Evolutionary conservation across 2,888 invertebrate species (phyloP), one percentile per base, ranked within the genome.

Genomic region (Caradrina kadenii): DNA sequence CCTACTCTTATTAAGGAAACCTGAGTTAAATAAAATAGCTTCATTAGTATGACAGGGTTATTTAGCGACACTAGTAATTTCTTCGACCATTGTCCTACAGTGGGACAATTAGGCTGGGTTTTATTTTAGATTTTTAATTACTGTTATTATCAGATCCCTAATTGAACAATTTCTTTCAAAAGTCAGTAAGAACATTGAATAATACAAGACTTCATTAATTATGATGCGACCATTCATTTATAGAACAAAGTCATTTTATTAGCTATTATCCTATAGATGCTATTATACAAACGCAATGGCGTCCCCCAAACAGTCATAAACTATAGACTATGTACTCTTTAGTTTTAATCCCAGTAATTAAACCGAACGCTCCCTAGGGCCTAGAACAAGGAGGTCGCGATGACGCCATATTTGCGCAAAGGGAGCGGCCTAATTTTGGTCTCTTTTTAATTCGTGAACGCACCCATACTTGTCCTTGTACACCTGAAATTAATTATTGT

Each of bases 371-470:
- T 50, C 73, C 78, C 66, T 62, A 45, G 59, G 66, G 60, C n/a
- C 48, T 48, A 55, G 52, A 70, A 48, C 42, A 79, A 76, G 62
- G 68, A 70, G 81, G 80, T 83, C 86, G 69, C 53, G 68, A 63
- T 85, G 88, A 89, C 82, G 86, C 63, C 85, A 88, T 81, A 82
- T 80, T 82, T 86, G 78, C 79, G 67, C 74, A 61, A 53, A 69
- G 85, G 89, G 89, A 81, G 86, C 62, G 88, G 78, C 76, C 58
- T 64, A 82, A 87, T 87, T 88, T 81, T 63, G 72, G 73, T 55
- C 77, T 48, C 75, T 55, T 63, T 69, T 26, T 60, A 69, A 39
- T 66, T 78, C 35, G 48, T 21, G 10, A 61, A 63, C 80, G 66
- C 81, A 54, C 80, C 79, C 61, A 26, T 10, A 55, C 42, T 26